Evolutionary conservation across 2,888 invertebrate genomes (phyloP).

Genomic region (Orthosia gracilis): DNA sequence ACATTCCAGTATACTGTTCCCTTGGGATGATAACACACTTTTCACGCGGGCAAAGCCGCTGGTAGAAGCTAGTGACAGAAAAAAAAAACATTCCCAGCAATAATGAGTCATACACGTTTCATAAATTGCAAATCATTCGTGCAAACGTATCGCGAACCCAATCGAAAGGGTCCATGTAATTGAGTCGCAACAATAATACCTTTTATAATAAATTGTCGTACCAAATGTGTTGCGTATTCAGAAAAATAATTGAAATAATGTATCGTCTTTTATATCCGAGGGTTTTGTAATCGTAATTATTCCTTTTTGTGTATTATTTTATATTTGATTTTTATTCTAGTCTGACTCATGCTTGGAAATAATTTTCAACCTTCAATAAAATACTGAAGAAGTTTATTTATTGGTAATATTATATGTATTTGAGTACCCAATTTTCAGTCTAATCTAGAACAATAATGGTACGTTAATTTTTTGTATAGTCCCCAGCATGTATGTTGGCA

Average conservation of each 20-base stretch:
- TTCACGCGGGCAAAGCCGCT: no score
- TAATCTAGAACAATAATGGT: background rate
- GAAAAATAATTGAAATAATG: constrained; percentile 35
- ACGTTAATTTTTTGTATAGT: constrained; percentile 13
- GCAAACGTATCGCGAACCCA: constrained; percentile 27
- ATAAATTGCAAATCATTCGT: constrained; percentile 36
- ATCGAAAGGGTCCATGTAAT: constrained; percentile 34
- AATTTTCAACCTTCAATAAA: background rate
- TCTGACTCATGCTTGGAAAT: background rate
- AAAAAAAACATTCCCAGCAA: background rate
- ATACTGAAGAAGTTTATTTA: background rate
- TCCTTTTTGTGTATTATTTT: constrained; percentile 10
- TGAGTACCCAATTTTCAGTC: background rate
- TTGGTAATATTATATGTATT: background rate
- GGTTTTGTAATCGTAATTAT: constrained; percentile 12
- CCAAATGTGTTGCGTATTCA: constrained; percentile 38
- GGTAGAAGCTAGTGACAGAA: no score
- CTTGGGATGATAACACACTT: no score
- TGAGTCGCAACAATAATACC: constrained; percentile 39
- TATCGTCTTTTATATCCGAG: constrained; percentile 8
- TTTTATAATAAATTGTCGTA: constrained; percentile 27
- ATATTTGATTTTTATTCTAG: background rate
- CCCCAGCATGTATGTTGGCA: no score
- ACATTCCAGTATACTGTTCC: no score
- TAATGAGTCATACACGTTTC: constrained; percentile 21